phyloP scores from a whole-genome alignment of 2,113 vertebrate species.

The Pollimyrus isidori region DNA sequence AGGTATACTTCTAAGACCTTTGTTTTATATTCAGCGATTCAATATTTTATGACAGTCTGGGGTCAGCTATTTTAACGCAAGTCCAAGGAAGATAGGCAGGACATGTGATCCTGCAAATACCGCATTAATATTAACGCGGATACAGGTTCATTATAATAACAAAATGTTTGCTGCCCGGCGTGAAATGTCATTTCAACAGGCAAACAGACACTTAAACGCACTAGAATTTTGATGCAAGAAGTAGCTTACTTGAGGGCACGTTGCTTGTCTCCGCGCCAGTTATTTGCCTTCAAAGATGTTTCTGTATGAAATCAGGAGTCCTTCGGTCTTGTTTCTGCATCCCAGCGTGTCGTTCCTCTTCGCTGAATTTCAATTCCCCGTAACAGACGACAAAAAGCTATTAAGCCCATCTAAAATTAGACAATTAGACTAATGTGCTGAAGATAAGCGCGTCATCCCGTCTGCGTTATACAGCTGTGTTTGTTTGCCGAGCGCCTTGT shows the following conservation, averaged over 20 bases:
- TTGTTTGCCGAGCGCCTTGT: background rate
- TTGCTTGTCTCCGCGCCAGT: background rate
- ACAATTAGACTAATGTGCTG: background rate
- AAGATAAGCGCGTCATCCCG: background rate
- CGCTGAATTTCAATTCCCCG: background rate
- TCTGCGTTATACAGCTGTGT: background rate
- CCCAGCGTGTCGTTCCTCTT: background rate
- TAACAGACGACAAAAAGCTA: background rate
- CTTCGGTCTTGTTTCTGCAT: background rate
- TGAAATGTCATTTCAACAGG: background rate
- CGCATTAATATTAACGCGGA: background rate
- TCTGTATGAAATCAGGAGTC: background rate
- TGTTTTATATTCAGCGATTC: background rate
- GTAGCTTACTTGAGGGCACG: background rate
- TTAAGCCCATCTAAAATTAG: background rate
- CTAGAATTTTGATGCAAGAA: background rate
- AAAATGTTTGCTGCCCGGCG: background rate
- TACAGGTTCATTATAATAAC: background rate
- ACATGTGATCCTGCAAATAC: background rate
- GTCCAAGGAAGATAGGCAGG: background rate
- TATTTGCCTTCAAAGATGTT: background rate
- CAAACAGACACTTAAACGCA: background rate
- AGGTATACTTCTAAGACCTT: background rate
- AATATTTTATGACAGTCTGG: background rate
- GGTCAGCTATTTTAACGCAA: slow-evolving; percentile 3